These are phyloP conservation scores for Drosophila tanythrix DNA, from an alignment of 2,888 invertebrate species.

Conservation along the genomic window DNA sequence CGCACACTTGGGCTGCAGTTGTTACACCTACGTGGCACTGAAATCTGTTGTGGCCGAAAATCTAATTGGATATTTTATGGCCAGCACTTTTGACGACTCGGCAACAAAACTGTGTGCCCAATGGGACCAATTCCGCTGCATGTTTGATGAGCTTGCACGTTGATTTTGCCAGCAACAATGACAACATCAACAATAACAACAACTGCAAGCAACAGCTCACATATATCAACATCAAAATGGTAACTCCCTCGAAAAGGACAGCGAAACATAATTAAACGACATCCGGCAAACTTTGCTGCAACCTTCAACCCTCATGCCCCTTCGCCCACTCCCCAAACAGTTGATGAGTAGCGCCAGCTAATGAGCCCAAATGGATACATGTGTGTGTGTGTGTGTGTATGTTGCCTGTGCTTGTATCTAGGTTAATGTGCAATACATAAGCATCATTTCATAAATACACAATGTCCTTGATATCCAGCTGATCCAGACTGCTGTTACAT, in stretches of 20 bases:
- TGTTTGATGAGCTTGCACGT: slow-evolving; percentile 71
- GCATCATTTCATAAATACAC: slow-evolving; percentile 53
- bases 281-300: slow-evolving; percentile 40
- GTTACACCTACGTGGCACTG: slow-evolving; percentile 39
- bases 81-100: slow-evolving; percentile 70
- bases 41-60: slow-evolving; percentile 65
- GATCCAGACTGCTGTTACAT: not conserved
- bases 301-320: not conserved
- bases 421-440: slow-evolving; percentile 67
- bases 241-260: slow-evolving; percentile 51
- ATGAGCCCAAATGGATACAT: slow-evolving; percentile 56
- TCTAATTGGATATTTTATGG: slow-evolving; percentile 80
- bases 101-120: slow-evolving; percentile 36
- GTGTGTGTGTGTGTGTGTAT: slow-evolving; percentile 9
- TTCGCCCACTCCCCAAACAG: slow-evolving; percentile 1
- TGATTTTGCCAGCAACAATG: slow-evolving; percentile 40
- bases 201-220: slow-evolving; percentile 40
- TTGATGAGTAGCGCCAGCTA: slow-evolving; percentile 41
- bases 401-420: slow-evolving; percentile 39
- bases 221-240: slow-evolving; percentile 59
- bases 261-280: slow-evolving; percentile 78
- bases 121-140: slow-evolving; percentile 75
- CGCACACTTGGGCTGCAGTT: slow-evolving; percentile 17
- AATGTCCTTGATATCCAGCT: slow-evolving; percentile 38
- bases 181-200: slow-evolving; percentile 6